A percentile compares a stretch with the other conserved stretches of the same genome.
Conservation (phyloP, 2,888 invertebrate genomes). For the Charanyca ferruginea region DNA sequence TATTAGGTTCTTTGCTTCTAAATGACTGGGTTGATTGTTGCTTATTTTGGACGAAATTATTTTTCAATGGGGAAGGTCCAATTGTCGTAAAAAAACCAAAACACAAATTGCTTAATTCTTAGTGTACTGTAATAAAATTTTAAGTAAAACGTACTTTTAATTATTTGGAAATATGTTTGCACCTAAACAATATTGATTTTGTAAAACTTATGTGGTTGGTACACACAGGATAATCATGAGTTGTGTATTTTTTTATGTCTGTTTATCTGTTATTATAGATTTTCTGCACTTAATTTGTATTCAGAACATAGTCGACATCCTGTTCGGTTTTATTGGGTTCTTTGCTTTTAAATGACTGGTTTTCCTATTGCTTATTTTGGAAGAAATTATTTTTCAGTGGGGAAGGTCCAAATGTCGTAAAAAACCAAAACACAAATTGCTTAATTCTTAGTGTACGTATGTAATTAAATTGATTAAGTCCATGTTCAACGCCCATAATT, state of each 20-base stretch:
- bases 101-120: no score
- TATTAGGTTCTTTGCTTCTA: background rate
- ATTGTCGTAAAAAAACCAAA: no score
- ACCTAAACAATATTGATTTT: no score
- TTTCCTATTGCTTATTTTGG: background rate
- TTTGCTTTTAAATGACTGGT: background rate
- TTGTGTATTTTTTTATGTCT: conserved; percentile 44
- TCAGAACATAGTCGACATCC: conserved; percentile 36
- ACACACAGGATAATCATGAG: conserved; percentile 39
- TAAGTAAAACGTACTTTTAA: no score
- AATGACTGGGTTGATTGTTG: background rate
- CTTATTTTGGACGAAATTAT: background rate
- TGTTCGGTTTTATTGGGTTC: conserved; percentile 13
- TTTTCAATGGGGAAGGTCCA: no score
- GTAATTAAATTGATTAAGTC: no score
- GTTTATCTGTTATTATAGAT: conserved; percentile 50
- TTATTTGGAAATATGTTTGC: no score
- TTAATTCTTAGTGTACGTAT: no score
- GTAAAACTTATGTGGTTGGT: conserved; percentile 46
- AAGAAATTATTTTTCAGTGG: background rate
- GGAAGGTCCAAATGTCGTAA: no score
- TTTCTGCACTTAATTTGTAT: conserved; percentile 48
- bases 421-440: no score
- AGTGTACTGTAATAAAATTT: no score
- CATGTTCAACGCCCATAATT: no score